A percentile compares a stretch with the other conserved stretches of the same genome.
These are phyloP conservation scores for Steinernema hermaphroditum DNA, from an alignment of 2,888 invertebrate genomes.

Conservation along the genomic window DNA sequence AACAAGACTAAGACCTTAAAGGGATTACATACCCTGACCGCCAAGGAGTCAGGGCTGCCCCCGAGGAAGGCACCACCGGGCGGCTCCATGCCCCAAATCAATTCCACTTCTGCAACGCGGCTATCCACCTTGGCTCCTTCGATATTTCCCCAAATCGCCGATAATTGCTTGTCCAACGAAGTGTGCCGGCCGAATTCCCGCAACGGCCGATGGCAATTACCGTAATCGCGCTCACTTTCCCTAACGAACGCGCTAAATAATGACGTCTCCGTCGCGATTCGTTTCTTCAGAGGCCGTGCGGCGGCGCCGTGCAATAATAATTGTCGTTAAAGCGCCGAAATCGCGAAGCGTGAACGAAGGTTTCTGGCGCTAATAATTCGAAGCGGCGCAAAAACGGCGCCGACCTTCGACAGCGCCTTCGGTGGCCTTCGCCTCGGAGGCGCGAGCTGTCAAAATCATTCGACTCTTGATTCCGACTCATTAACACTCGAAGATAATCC, in stretches of 20 bases:
- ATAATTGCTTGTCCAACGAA: slow-evolving; percentile 8
- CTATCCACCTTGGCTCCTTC: no score
- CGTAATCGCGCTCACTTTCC: slow-evolving; percentile 22
- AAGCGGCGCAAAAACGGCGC: neutral
- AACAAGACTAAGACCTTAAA: no score
- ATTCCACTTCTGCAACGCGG: no score
- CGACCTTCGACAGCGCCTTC: neutral
- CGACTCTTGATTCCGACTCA: slow-evolving; percentile 26
- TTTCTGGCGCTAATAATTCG: slow-evolving; percentile 6
- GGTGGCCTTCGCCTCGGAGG: neutral
- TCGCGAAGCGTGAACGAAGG: slow-evolving; percentile 18
- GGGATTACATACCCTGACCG: no score
- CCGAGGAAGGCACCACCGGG: no score
- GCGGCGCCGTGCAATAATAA: slow-evolving; percentile 23
- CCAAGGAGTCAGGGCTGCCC: no score
- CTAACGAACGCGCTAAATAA: slow-evolving; percentile 21
- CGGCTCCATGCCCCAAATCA: no score
- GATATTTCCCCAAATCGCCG: no score
- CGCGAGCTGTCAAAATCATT: slow-evolving; percentile 18
- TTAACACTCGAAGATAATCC: slow-evolving; percentile 22
- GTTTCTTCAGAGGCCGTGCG: slow-evolving; percentile 1
- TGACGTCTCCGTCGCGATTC: slow-evolving; percentile 5
- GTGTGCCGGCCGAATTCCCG: slow-evolving; percentile 2
- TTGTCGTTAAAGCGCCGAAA: slow-evolving; percentile 19
- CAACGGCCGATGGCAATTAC: slow-evolving; percentile 6